Base-by-base conservation (phyloP, 2,888 invertebrate species). In the Melanchra persicariae region DNA sequence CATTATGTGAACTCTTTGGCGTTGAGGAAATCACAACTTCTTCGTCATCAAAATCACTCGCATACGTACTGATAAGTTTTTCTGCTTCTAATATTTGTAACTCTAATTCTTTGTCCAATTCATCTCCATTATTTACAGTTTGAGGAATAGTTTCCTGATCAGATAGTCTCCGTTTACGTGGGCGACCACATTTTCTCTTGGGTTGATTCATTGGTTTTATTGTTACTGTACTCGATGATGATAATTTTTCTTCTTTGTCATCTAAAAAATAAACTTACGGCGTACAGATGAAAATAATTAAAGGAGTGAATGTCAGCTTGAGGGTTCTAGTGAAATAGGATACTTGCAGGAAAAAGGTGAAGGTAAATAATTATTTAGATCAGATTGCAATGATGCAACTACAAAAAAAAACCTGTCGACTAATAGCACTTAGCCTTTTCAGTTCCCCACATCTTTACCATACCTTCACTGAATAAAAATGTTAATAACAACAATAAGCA, bases 21-120 rank as follows among this genome's bases (percentile, higher is more conserved):
- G n/a, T 63, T 10, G 43, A 22, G 19, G 22, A 34, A 19, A 34
- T 57, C 22, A 40, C 49, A 19, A 10, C 10, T 22, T 34, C 34
- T 15, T 58, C 57, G 26, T 24, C 26, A 58, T 37, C 22, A 26
- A 15, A 22, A 45, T 47, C 34, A 22, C 5, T 24, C 0, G 24
- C 9, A 57, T 54, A 55, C 2, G 22, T 26, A 15, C 26, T 43
- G 22, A 72, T 73, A 26, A 51, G 64, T 37, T 73, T 19, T 26
- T 73, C 0, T 37, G 64, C 34, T 73, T 65, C 49, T 45, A 47
- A 51, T 45, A 72, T 58, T 58, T 57, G 26, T 26, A 19, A 12
- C 19, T 73, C 43, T 26, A 72, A 3, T 1, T 6, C 1, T 19
- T 64, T 26, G n/a, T 43, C 17, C 7, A 30, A 15, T 34, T 34